Evolutionary conservation across 2,797 vertebrate species (phyloP), one percentile per base, ranked within the genome.

Genomic region (Emydoidea blandingii): DNA sequence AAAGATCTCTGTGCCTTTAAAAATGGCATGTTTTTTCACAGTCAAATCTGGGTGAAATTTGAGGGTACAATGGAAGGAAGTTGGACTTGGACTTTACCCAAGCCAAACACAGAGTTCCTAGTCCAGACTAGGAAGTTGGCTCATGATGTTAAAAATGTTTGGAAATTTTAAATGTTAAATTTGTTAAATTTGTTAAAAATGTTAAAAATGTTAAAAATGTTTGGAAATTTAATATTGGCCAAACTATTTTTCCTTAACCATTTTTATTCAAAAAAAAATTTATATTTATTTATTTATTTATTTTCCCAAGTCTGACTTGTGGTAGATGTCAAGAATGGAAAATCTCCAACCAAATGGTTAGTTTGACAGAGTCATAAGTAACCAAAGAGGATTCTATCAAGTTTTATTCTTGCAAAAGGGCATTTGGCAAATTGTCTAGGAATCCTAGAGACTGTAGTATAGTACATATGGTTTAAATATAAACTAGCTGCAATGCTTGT

Each of bases 291-390:
- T n/a, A n/a, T n/a, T n/a, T n/a, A n/a, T n/a, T n/a, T n/a, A n/a
- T n/a, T n/a, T n/a, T n/a, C n/a, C n/a, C n/a, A n/a, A 44, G 44
- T 44, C 44, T 41, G 49, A 52, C 2, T 37, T 49, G 8, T 41
- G 49, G 4, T 7, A 41, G 7, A 81, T 0, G 85, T 3, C 18
- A 19, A 62, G 52, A 37, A 47, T 14, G 68, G 62, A 74, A 54
- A 49, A n/a, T 9, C 44, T 31, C 27, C 2, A 31, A 78, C 78
- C 27, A 76, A 37, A 72, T 12, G 53, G 53, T 53, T 53, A 53
- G 53, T 53, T 53, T 19, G 16, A 53, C 9, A 5, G 0, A 2
- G 31, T 1, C 41, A 52, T 56, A 86, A 78, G 16, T 29, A n/a
- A 62, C 47, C 52, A 50, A 50, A 50, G 12, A 91, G 62, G 15